Conservation (phyloP, 2,888 invertebrate genomes). For the Hypselothyrea guttata region DNA sequence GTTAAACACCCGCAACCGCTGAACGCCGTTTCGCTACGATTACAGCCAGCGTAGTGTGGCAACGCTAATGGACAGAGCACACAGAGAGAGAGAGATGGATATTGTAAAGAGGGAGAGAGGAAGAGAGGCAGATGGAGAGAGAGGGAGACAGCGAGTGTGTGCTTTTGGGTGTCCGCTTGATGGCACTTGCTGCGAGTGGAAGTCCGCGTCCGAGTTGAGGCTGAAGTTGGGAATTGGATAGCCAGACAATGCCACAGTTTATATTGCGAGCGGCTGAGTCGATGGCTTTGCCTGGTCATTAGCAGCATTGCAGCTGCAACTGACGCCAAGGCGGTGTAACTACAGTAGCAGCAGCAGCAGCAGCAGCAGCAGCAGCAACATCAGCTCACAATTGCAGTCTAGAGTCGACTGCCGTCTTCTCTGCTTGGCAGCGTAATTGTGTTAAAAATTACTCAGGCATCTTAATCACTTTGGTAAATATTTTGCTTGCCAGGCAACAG, state of each 20-base stretch:
- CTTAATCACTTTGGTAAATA: constrained; percentile 78
- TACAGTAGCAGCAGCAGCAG: constrained; percentile 51
- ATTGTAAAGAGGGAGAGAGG: no score
- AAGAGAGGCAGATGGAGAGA: no score
- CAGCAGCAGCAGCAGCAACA: constrained; percentile 38
- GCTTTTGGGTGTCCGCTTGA: constrained; percentile 52
- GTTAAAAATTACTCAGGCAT: constrained; percentile 79
- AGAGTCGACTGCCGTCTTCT: constrained; percentile 54
- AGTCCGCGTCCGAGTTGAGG: constrained; percentile 15
- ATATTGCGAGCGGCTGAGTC: constrained; percentile 55
- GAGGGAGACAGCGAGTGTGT: no score
- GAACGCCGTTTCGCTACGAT: constrained; percentile 63
- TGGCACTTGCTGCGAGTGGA: constrained; percentile 35
- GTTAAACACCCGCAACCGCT: constrained; percentile 62
- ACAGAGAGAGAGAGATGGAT: no score
- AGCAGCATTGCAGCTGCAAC: constrained; percentile 74
- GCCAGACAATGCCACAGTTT: constrained; percentile 73
- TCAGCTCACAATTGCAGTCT: constrained; percentile 44
- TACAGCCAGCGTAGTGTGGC: constrained; percentile 68
- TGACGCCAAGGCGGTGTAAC: constrained; percentile 54
- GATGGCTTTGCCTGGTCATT: constrained; percentile 66
- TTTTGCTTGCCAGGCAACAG: constrained; percentile 66
- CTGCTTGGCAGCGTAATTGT: constrained; percentile 79
- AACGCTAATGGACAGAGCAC: constrained; percentile 64
- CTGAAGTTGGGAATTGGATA: constrained; percentile 12